A percentile compares a stretch with the other conserved stretches of the same genome.
Conservation (phyloP, 1,140 invertebrate genomes). For the Globodera rostochiensis region DNA sequence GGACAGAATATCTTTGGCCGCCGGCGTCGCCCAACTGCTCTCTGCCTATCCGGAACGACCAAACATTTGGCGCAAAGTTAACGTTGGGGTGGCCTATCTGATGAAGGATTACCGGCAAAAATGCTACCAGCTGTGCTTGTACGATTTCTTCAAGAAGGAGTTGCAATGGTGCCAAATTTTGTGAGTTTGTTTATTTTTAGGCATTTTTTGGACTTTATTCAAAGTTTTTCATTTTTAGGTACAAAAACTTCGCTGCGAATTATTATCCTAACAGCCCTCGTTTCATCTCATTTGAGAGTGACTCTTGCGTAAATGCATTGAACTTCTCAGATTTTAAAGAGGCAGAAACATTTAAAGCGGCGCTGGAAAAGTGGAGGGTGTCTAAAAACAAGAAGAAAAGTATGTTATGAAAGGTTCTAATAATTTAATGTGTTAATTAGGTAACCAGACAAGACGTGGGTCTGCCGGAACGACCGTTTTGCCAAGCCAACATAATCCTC, state of each 20-base stretch:
- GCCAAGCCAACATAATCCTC: constrained; percentile 4
- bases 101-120: constrained; percentile 41
- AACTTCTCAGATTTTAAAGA: constrained; percentile 39
- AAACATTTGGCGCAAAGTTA: constrained; percentile 19
- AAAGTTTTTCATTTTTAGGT: constrained; percentile 14
- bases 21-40: constrained; percentile 40
- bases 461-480: background rate
- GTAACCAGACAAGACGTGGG: background rate
- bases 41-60: background rate
- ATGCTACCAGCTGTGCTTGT: constrained; percentile 31
- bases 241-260: constrained; percentile 38
- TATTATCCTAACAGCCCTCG: constrained; percentile 41
- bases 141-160: constrained; percentile 36
- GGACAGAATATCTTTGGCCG: constrained; percentile 32
- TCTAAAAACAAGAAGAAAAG: constrained; percentile 33
- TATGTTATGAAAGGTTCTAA: constrained; percentile 7
- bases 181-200: constrained; percentile 21
- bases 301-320: constrained; percentile 32
- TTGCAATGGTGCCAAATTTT: constrained; percentile 37
- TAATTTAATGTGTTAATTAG: background rate
- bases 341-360: constrained; percentile 34
- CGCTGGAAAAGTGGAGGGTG: constrained; percentile 8
- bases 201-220: no score
- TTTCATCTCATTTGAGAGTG: constrained; percentile 36
- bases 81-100: constrained; percentile 23